Conservation (phyloP, 1,140 invertebrate species). For the Melanaphis sacchari region DNA sequence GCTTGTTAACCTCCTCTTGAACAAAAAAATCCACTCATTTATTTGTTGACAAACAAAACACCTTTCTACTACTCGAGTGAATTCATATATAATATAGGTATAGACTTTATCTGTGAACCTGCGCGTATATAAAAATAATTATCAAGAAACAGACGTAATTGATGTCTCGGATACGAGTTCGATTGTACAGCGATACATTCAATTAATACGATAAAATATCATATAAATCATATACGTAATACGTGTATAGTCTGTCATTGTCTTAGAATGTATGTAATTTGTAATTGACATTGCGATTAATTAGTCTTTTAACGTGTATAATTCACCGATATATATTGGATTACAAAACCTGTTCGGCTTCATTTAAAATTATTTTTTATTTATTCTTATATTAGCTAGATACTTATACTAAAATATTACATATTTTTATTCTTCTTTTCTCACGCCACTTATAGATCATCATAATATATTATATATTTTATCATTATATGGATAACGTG, state of each 20-base stretch:
- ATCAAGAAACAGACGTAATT: neutral
- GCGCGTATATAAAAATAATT: neutral
- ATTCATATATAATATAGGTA: neutral
- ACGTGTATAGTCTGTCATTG: neutral
- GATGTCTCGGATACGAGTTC: neutral
- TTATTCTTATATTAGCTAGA: neutral
- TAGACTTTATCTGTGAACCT: neutral
- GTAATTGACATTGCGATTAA: neutral
- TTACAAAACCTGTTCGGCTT: neutral
- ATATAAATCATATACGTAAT: neutral
- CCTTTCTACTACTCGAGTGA: neutral
- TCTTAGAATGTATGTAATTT: neutral
- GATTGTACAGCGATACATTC: neutral
- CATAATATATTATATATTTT: neutral
- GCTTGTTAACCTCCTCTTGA: neutral
- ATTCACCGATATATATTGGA: neutral
- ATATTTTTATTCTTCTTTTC: neutral
- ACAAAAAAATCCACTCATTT: neutral
- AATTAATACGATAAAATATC: neutral
- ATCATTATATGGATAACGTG: neutral
- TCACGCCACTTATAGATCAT: neutral
- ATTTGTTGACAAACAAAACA: neutral
- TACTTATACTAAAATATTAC: neutral
- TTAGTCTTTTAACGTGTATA: neutral
- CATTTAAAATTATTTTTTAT: neutral